Base-by-base conservation (phyloP, 2,797 vertebrate genomes). In the Labeo calbasu region DNA sequence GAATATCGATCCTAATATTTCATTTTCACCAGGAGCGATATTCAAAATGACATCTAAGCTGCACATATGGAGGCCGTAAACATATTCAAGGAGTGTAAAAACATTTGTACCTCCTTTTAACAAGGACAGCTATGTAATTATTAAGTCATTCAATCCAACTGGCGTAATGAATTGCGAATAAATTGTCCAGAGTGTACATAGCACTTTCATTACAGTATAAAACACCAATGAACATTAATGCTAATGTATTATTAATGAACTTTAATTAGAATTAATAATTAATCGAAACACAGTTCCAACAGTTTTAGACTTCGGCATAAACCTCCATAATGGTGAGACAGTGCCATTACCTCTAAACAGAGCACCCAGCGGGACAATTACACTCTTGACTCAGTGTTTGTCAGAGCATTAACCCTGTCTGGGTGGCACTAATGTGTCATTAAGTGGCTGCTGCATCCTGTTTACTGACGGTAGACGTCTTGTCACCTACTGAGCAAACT, bases 401-500 rank as follows among this genome's bases (percentile, higher is more conserved):
- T 86, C 79, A 85, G 79, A 84, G 81, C 86, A 82, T 85, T 85
- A 88, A 85, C 83, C 70, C 80, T 72, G 73, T 79, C 69, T 83
- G 46, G 73, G 48, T 79, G 85, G 77, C 80, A 85, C 84, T 82
- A 81, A 85, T 86, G 85, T 88, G 86, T 87, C 83, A 87, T 86
- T 85, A 85, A 83, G 79, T 80, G 50, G 55, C 71, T 81, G 69
- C 53, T 28, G 82, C 85, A 85, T 89, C 84, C 88, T 88, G 88
- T 90, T 87, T 89, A 84, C 85, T 68, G 83, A 80, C 82, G 53
- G 86, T 79, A 84, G 65, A 83, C 10, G 2, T 68, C 50, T 77
- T 75, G 25, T 83, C 84, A 80, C 69, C 21, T 78, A 63, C 68
- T 73, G 81, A 81, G 48, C n/a, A 77, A 46, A 79, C 61, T n/a